Percentiles rank a stretch among this genome's conserved stretches.
Evolutionary conservation across 2,113 vertebrate genomes (phyloP).

Genomic region (Microtus montanus): DNA sequence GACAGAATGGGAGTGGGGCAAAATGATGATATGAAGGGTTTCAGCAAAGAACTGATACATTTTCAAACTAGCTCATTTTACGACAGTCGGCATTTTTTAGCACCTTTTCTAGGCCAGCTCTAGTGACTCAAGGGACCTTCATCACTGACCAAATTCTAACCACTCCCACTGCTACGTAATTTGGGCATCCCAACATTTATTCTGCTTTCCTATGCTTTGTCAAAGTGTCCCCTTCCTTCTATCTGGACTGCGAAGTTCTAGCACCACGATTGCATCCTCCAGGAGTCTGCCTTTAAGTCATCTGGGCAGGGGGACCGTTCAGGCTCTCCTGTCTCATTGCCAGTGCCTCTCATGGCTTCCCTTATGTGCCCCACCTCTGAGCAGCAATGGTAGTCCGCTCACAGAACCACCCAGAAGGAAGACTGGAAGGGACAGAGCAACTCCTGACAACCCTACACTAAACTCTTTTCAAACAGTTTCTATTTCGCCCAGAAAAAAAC

Average conservation of each 20-base stretch:
- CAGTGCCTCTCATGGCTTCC: neutral
- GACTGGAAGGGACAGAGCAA: neutral
- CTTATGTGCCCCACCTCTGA: neutral
- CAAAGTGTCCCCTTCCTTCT: neutral
- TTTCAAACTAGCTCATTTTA: neutral
- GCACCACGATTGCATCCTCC: neutral
- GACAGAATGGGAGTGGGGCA: neutral
- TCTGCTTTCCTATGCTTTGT: neutral
- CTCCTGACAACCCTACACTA: fast-evolving
- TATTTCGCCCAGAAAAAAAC: neutral
- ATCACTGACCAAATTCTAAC: neutral
- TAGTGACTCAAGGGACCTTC: neutral
- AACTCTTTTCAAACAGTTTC: neutral
- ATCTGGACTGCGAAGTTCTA: neutral
- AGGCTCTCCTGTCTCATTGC: fast-evolving
- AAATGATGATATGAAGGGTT: neutral
- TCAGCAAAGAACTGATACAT: neutral
- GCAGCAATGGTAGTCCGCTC: fast-evolving
- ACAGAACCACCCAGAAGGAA: neutral
- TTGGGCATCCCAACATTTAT: neutral
- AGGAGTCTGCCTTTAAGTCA: neutral
- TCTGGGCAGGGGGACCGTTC: no score
- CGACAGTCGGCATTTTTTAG: neutral
- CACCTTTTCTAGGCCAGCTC: neutral
- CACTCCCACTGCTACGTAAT: fast-evolving